Evolutionary conservation across 2,888 invertebrate genomes (phyloP), one percentile per base, ranked within the genome.

Genomic region (Ichneumoninae sp.): DNA sequence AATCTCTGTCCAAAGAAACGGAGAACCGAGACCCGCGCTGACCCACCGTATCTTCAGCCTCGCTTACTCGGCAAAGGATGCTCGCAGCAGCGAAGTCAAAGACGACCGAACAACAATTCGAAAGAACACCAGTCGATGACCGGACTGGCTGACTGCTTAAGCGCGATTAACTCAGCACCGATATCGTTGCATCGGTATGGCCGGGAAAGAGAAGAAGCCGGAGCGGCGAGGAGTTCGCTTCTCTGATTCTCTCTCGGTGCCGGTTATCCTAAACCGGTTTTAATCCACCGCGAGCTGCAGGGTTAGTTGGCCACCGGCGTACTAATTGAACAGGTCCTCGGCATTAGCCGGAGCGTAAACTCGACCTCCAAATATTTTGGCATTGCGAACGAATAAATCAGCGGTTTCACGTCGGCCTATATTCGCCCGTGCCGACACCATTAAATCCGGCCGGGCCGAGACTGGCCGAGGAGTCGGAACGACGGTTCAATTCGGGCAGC

Each of bases 351-450:
- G 85, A 85, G 78, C 66, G 81, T 75, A 83, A 85, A 77, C 86
- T 82, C 88, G 83, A 87, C 88, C 89, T 88, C 89, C 88, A 91
- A 91, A 91, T 91, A 91, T 91, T 91, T 91, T 90, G 90, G 90
- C 89, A 88, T 89, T 87, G 88, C 86, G 85, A 86, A 71, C 79
- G 85, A 89, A 88, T 88, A 87, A 88, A 89, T 89, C 90, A 89
- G 82, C 26, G 69, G 47, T 81, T 57, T 76, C 76, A 57, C 19
- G 63, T 69, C 40, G 36, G 54, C 22, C 22, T 22, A 66, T 76
- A 47, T 68, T 36, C 66, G 16, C 26, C 47, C 3, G 44, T 79
- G 66, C 54, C 71, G 70, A 75, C 63, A 76, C 44, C 65, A 69
- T 50, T 36, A 19, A 69, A 69, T 30, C 22, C 47, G 19, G 8